Evolutionary conservation across 2,797 vertebrate genomes (phyloP).

Genomic region (Crocidura indochinensis): DNA sequence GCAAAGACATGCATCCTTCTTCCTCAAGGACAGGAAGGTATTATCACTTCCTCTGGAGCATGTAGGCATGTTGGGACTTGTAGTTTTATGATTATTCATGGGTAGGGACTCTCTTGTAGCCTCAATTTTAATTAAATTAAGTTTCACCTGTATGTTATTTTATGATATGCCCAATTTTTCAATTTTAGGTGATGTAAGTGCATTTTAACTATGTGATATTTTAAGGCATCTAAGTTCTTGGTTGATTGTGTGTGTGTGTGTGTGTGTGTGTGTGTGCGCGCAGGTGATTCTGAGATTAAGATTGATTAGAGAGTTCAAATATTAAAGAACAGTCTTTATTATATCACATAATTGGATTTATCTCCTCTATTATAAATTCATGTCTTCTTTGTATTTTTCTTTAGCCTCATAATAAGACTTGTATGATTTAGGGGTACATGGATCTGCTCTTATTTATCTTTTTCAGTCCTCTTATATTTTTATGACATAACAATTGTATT

Average conservation of each 20-base stretch:
- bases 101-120: neutral
- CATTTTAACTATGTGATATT: neutral
- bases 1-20: neutral
- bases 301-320: conserved; percentile 18
- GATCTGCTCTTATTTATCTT: conserved; percentile 66
- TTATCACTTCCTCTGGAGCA: no score
- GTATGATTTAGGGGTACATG: conserved; percentile 26
- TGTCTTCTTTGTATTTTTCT: conserved; percentile 64
- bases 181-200: neutral
- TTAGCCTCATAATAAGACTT: conserved; percentile 35
- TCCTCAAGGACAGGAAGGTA: neutral
- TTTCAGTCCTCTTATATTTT: conserved; percentile 45
- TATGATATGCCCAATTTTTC: conserved; percentile 5
- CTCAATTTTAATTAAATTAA: neutral
- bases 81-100: neutral
- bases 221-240: neutral
- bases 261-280: neutral
- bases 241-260: neutral
- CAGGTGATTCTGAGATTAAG: neutral
- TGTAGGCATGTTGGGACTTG: neutral
- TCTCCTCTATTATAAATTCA: neutral
- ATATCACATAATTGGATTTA: neutral
- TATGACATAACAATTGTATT: conserved; percentile 54
- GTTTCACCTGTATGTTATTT: neutral
- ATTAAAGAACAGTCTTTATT: neutral